These are phyloP conservation scores for Cephus rjabovi DNA, from an alignment of 2,888 invertebrate species.

Conservation along the genomic window DNA sequence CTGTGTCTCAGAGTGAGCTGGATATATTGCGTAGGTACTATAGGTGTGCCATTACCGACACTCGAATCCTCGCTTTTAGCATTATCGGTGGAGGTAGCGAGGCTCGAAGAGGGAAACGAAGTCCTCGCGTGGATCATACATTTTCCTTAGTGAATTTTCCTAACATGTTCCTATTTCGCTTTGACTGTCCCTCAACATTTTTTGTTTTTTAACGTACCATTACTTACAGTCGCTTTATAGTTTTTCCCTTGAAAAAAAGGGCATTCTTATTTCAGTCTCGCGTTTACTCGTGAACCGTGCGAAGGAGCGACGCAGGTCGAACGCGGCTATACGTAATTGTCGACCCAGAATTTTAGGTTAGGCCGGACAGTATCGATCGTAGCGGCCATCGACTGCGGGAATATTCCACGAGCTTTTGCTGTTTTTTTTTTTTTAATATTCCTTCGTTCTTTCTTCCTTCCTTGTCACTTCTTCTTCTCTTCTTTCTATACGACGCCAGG, in stretches of 20 bases:
- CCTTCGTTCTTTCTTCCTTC: conserved; percentile 19
- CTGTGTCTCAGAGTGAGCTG: conserved; percentile 55
- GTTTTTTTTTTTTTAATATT: conserved; percentile 10
- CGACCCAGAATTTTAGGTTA: conserved; percentile 6
- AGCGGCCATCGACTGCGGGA: conserved; percentile 2
- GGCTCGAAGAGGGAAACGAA: too few relatives aligned
- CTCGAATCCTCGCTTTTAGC: conserved; percentile 47
- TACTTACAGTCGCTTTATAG: too few relatives aligned
- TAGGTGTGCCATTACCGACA: conserved; percentile 52
- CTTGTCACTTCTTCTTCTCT: background rate
- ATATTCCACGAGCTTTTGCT: conserved; percentile 15
- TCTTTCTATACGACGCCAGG: too few relatives aligned
- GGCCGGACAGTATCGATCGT: conserved; percentile 4
- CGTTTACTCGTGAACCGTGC: too few relatives aligned
- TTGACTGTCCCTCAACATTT: too few relatives aligned
- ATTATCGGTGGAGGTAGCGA: too few relatives aligned
- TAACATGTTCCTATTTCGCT: too few relatives aligned
- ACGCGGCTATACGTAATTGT: conserved; percentile 4
- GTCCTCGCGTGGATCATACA: too few relatives aligned
- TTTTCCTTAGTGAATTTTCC: too few relatives aligned
- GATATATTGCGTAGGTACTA: conserved; percentile 49
- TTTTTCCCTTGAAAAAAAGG: too few relatives aligned
- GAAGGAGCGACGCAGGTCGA: background rate
- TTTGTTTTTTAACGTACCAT: too few relatives aligned
- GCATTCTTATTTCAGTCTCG: too few relatives aligned